These are phyloP conservation scores for Bombyx huttoni DNA, from an alignment of 2,888 invertebrate genomes.

Conservation along the genomic window DNA sequence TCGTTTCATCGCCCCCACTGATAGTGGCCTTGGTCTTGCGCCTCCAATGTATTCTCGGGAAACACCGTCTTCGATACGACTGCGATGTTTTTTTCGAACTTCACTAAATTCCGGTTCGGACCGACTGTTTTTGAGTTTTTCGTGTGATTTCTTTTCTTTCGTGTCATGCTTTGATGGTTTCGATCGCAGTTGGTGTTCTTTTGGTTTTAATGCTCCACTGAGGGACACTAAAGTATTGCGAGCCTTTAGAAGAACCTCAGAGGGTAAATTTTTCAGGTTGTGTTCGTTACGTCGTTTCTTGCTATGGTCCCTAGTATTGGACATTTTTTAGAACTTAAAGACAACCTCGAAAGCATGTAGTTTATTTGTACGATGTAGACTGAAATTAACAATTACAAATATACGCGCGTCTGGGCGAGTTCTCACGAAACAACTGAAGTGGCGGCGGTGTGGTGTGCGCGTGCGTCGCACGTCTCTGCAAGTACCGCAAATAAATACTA, in stretches of 20 bases:
- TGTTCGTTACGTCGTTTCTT: constrained; percentile 56
- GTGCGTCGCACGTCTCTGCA: constrained; percentile 48
- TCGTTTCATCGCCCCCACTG: constrained; percentile 48
- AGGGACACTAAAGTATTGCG: constrained; percentile 57
- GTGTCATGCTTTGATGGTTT: constrained; percentile 51
- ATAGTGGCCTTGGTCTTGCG: constrained; percentile 43
- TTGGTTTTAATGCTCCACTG: constrained; percentile 59
- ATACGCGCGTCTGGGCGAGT: constrained; percentile 38
- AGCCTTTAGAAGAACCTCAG: constrained; percentile 58
- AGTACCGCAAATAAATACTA: constrained; percentile 62
- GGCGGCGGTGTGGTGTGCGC: constrained; percentile 43
- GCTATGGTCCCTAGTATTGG: constrained; percentile 46
- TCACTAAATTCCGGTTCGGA: constrained; percentile 59
- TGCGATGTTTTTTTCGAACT: constrained; percentile 43
- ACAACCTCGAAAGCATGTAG: constrained; percentile 18
- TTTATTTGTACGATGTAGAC: constrained; percentile 3
- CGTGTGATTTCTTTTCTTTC: constrained; percentile 55
- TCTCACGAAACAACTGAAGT: constrained; percentile 51
- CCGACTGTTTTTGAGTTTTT: constrained; percentile 43
- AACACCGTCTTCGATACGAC: constrained; percentile 35
- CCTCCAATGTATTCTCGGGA: constrained; percentile 26
- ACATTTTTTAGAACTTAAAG: constrained; percentile 31
- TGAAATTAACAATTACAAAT: constrained; percentile 9
- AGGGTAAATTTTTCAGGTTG: constrained; percentile 53
- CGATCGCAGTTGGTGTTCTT: constrained; percentile 30